phyloP scores from a whole-genome alignment of 2,113 vertebrate genomes.

The zebrafish (Danio rerio) region GRCz12tu NC_133178.1:36926001-36926500 shows the following conservation, averaged over 20 bases:
- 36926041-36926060: background rate
- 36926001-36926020: background rate
- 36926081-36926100: constrained; percentile 9
- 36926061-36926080: background rate
- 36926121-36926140: background rate
- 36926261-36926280: background rate
- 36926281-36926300: background rate
- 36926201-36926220: background rate
- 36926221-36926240: background rate
- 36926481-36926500: no score
- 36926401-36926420: no score
- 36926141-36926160: constrained; percentile 12
- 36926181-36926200: background rate
- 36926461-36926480: no score
- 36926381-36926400: no score
- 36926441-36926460: no score
- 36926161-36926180: constrained; percentile 11
- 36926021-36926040: background rate
- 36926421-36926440: no score
- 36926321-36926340: background rate
- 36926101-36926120: constrained; percentile 12
- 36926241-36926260: background rate
- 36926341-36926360: background rate
- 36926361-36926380: no score
- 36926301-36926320: background rate